These are phyloP conservation scores for Maccullochella peelii DNA, from an alignment of 2,113 vertebrate genomes.

Conservation along the genomic window DNA sequence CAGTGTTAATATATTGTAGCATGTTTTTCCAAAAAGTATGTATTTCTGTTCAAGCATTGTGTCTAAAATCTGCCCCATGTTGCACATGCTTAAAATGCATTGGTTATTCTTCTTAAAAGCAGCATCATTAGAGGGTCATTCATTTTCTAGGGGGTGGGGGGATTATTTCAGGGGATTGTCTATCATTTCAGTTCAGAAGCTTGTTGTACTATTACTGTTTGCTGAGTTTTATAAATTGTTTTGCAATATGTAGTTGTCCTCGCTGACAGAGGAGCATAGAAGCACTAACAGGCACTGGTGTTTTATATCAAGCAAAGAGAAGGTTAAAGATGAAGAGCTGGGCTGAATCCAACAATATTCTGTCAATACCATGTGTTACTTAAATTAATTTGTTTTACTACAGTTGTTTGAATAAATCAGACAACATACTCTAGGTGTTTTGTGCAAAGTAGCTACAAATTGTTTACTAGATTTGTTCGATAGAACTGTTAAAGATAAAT, in stretches of 20 bases:
- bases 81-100: constrained; percentile 82
- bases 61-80: constrained; percentile 67
- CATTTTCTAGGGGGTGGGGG: constrained; percentile 51
- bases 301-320: constrained; percentile 80
- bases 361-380: not conserved
- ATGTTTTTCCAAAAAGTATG: constrained; percentile 34
- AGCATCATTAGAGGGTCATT: constrained; percentile 72
- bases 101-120: constrained; percentile 78
- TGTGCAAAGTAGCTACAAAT: constrained; percentile 8
- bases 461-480: not conserved
- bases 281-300: constrained; percentile 81
- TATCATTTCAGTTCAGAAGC: constrained; percentile 72
- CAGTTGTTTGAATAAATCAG: constrained; percentile 17
- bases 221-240: constrained; percentile 57
- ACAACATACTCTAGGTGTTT: not conserved
- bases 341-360: constrained; percentile 49
- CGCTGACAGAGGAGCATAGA: constrained; percentile 62
- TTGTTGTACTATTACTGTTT: constrained; percentile 60
- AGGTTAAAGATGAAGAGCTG: constrained; percentile 48
- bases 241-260: constrained; percentile 58
- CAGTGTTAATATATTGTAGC: constrained; percentile 48
- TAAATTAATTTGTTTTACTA: not conserved
- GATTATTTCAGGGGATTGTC: constrained; percentile 65
- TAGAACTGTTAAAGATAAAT: not conserved
- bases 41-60: constrained; percentile 61